Evolutionary conservation across 2,888 invertebrate species (phyloP).

Genomic region (Eupeodes latifasciatus): DNA sequence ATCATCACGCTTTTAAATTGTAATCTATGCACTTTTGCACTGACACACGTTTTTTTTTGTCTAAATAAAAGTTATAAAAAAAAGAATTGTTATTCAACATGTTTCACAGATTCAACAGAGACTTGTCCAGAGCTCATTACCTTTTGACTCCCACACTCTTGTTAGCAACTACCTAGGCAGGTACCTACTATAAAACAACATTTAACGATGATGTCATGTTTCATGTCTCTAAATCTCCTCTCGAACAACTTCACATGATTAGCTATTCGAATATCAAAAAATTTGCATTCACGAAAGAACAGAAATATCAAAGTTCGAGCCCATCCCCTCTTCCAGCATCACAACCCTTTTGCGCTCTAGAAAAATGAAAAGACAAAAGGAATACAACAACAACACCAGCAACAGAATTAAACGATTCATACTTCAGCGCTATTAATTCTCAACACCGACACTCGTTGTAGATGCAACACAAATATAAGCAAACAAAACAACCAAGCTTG

Average conservation of each 20-base stretch:
- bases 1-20: conserved; percentile 13
- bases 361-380: neutral
- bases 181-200: neutral
- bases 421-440: conserved; percentile 49
- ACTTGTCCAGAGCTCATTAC: conserved; percentile 34
- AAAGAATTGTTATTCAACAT: conserved; percentile 7
- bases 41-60: neutral
- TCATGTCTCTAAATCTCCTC: conserved; percentile 36
- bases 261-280: conserved; percentile 47
- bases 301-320: conserved; percentile 68
- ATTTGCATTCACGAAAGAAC: conserved; percentile 73
- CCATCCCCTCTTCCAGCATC: conserved; percentile 51
- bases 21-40: conserved; percentile 15
- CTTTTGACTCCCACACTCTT: conserved; percentile 55
- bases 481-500: conserved; percentile 23
- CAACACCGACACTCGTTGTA: conserved; percentile 25
- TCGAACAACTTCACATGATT: conserved; percentile 67
- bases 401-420: conserved; percentile 32
- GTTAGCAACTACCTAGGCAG: neutral
- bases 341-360: conserved; percentile 53
- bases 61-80: neutral
- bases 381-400: neutral
- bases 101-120: conserved; percentile 1
- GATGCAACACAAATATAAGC: conserved; percentile 39
- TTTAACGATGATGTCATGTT: conserved; percentile 68